phyloP scores from a whole-genome alignment of 2,113 vertebrate species.

The Mesembrinibis cayennensis region DNA sequence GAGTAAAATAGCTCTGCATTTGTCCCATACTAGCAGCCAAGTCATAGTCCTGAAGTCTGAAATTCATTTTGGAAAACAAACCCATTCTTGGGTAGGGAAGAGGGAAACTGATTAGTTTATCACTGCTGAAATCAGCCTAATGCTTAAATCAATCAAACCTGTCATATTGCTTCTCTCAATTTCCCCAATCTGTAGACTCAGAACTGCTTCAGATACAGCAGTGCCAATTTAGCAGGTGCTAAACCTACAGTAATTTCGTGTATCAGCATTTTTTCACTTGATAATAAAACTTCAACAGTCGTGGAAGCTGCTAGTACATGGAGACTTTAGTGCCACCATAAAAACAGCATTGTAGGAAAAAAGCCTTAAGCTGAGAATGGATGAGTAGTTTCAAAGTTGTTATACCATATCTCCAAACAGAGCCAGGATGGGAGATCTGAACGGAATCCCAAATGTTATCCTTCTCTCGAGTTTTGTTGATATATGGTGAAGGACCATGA shows the following conservation, averaged over 20 bases:
- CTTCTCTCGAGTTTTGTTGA: neutral
- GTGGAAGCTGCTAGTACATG: constrained; percentile 2
- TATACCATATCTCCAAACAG: neutral
- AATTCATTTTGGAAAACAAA: neutral
- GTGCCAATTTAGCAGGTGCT: constrained; percentile 24
- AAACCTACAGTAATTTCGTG: constrained; percentile 20
- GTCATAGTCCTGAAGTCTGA: neutral
- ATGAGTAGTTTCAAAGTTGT: constrained; percentile 23
- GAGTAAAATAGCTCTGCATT: neutral
- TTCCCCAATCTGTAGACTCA: neutral
- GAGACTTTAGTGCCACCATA: constrained; percentile 41
- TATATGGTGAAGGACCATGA: neutral
- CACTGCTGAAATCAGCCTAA: neutral
- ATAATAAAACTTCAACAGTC: neutral
- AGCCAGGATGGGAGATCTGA: neutral
- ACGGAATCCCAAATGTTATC: neutral
- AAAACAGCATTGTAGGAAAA: constrained; percentile 40
- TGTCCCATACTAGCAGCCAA: neutral
- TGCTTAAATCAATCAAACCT: constrained; percentile 12
- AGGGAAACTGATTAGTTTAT: neutral
- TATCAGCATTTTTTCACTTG: constrained; percentile 40
- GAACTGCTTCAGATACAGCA: neutral
- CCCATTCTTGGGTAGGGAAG: neutral
- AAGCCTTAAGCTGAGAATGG: constrained; percentile 30
- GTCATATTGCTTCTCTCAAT: neutral